These are phyloP conservation scores for Chesias legatella DNA, from an alignment of 2,888 invertebrate genomes.

Conservation along the genomic window DNA sequence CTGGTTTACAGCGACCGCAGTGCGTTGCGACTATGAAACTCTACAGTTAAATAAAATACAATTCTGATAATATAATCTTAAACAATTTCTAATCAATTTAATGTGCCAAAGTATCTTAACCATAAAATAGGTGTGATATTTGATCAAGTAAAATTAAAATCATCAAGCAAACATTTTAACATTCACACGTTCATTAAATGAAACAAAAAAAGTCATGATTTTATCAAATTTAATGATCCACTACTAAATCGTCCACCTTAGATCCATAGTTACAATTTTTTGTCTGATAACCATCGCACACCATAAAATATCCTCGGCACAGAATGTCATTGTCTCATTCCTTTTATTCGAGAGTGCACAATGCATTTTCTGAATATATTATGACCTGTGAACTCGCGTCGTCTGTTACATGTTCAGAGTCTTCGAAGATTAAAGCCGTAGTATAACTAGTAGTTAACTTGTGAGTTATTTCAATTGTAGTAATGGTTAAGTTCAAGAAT, in stretches of 20 bases:
- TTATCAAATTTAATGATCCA: conserved; percentile 71
- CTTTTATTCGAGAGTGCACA: conserved; percentile 45
- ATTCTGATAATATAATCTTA: too few relatives aligned
- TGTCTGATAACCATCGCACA: conserved; percentile 44
- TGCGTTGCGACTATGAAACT: too few relatives aligned
- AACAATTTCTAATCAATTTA: too few relatives aligned
- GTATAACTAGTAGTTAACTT: conserved; percentile 31
- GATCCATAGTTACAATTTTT: conserved; percentile 43
- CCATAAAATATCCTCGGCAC: conserved; percentile 43
- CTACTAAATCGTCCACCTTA: conserved; percentile 56
- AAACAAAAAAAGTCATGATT: conserved; percentile 48
- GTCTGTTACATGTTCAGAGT: conserved; percentile 38
- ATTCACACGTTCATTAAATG: conserved; percentile 28
- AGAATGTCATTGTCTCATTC: conserved; percentile 64
- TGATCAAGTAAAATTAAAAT: conserved; percentile 3
- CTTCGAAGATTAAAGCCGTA: conserved; percentile 11
- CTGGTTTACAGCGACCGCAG: too few relatives aligned
- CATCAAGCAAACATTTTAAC: conserved; percentile 11
- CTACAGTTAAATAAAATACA: too few relatives aligned
- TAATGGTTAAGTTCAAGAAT: conserved; percentile 23
- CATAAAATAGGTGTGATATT: too few relatives aligned
- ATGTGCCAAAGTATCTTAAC: too few relatives aligned
- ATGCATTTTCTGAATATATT: conserved; percentile 76
- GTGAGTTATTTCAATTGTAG: conserved; percentile 31
- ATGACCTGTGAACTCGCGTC: conserved; percentile 58